Base-by-base conservation (phyloP, 2,888 invertebrate species). In the Globia sparganii region DNA sequence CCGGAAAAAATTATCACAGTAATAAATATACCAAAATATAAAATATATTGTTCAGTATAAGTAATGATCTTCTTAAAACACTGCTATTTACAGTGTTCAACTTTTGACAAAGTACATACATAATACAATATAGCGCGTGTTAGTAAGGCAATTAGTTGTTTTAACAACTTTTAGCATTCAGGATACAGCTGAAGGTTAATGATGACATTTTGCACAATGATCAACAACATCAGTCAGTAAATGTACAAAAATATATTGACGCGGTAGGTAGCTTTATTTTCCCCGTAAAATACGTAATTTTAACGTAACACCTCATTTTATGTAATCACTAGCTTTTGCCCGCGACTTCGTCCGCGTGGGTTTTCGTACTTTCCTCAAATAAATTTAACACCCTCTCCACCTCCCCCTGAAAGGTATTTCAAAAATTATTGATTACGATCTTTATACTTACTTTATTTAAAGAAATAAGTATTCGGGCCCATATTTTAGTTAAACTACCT, bases 181-280 rank as follows among this genome's bases (percentile, higher is more conserved):
- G 85, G 87, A 86, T 83, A 86, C 84, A 75, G 76, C 84, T 91
- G 91, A 93, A 93, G 93, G 93, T 92, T 91, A 93, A 92, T 91
- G 87, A 86, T 88, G 85, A 88, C 74, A 83, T 84, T 83, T 86
- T 85, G 80, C 78, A 80, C 77, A 81, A 74, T 83, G 78, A 81
- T 80, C 75, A 77, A 85, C 81, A 46, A 76, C 84, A 83, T 85
- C 75, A 72, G 78, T 15, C 56, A 34, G 18, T 74, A 21, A n/a
- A 56, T 68, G 37, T 66, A 61, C 56, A 74, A 65, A 82, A 71
- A 76, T 70, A 81, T 69, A 81, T 61, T 79, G 53, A 34, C 21
- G 21, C 43, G 37, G 11, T 49, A n/a, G 4, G n/a, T 43, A 37
- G 21, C 28, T 68, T 43, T 28, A 65, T 66, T 61, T 69, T 43